Evolutionary conservation across 2,113 vertebrate genomes (phyloP), one percentile per base, ranked within the genome.

Genomic region (Tyrannus savana): DNA sequence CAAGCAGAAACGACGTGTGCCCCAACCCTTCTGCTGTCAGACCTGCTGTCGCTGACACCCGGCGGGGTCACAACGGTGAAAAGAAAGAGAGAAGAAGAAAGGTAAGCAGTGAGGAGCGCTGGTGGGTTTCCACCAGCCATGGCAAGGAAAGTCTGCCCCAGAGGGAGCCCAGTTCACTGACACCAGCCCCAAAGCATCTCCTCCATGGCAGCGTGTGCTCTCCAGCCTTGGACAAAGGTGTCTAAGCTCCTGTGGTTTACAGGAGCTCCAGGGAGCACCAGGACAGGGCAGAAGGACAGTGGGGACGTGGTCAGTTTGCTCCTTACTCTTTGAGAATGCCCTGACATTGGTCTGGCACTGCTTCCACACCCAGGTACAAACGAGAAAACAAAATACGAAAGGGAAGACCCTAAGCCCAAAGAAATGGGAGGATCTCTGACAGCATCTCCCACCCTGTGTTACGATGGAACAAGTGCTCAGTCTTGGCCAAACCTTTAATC

Each of bases 231-330:
- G 19, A 9, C 11, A 11, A 66, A 47, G 39, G 31, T 50, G 41
- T 9, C 3, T 7, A 1, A 21, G 10, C 22, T 83, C 19, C 10
- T 0, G 3, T 2, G 6, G 30, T 19, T 27, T 50, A 17, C 49
- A 68, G 64, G 46, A 84, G 10, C 55, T 46, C 7, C 59, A 37
- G 22, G 24, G 27, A 30, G 27, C 33, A 58, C 8, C 16, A 66
- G 39, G 47, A 44, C 44, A 74, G n/a, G 41, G 18, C 22, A 42
- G 24, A 55, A 17, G 68, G 30, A 21, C 3, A 2, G 7, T 41
- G 35, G 31, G 52, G 25, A 50, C 10, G 2, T 1, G 31, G 27
- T 16, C 16, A 10, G 9, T 59, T n/a, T 59, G 28, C 18, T 58
- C n/a, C 31, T 46, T 13, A 6, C 6, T 39, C 33, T 19, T 12